phyloP scores from a whole-genome alignment of 2,888 invertebrate genomes.

The Carpatolechia fugitivella region DNA sequence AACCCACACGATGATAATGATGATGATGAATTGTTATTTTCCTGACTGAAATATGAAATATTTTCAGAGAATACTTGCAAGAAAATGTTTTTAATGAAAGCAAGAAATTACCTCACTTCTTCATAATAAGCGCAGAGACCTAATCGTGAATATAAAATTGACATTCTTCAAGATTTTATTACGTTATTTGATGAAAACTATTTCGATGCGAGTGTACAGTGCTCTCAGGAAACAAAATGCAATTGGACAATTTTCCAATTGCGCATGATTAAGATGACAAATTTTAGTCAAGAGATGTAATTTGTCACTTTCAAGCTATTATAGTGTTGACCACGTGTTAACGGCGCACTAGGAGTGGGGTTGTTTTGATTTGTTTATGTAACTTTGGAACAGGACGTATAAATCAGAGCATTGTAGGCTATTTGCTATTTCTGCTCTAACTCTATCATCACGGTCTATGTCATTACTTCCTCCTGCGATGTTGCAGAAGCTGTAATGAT shows the following conservation, averaged over 20 bases:
- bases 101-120: too few species aligned
- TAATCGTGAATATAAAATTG: too few species aligned
- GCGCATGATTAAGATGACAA: conserved; percentile 52
- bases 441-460: conserved; percentile 27
- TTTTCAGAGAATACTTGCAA: too few species aligned
- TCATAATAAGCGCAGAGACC: too few species aligned
- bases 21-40: too few species aligned
- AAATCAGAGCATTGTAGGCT: conserved; percentile 9
- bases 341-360: conserved; percentile 8
- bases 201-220: conserved; percentile 44
- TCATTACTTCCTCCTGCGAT: conserved; percentile 12
- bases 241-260: conserved; percentile 77
- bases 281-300: conserved; percentile 55
- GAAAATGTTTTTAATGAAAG: too few species aligned
- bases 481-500: not conserved
- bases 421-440: conserved; percentile 26
- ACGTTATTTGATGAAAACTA: too few species aligned
- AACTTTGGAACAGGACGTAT: not conserved
- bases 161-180: too few species aligned
- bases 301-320: conserved; percentile 43
- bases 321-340: conserved; percentile 31
- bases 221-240: conserved; percentile 66
- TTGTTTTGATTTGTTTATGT: conserved; percentile 8
- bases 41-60: too few species aligned
- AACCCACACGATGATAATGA: too few species aligned